Conservation (phyloP, 1,140 invertebrate species). For the Cryptotermes secundus region DNA sequence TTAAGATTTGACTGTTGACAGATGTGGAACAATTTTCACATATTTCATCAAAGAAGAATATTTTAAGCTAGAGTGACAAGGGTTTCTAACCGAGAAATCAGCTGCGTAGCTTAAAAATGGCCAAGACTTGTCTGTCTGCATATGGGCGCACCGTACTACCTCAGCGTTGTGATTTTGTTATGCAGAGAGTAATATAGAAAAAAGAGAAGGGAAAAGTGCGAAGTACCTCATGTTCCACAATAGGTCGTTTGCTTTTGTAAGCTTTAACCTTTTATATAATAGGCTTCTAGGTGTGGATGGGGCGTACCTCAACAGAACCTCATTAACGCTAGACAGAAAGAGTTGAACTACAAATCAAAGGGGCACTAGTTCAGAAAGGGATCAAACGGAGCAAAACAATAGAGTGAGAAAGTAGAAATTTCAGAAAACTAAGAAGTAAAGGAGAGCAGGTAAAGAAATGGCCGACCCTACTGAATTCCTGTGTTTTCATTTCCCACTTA, state of each 20-base stretch:
- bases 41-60: too few species aligned
- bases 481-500: too few species aligned
- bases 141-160: too few species aligned
- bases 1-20: too few species aligned
- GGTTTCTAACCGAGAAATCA: too few species aligned
- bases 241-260: constrained; percentile 7
- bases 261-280: constrained; percentile 19
- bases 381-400: background rate
- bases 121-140: too few species aligned
- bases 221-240: background rate
- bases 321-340: background rate
- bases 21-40: too few species aligned
- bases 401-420: background rate
- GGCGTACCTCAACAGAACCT: background rate
- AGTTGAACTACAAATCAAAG: constrained; percentile 5
- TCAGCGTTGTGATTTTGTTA: too few species aligned
- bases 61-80: too few species aligned
- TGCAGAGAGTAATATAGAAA: background rate
- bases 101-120: too few species aligned
- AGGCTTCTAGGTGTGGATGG: background rate
- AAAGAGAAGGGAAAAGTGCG: background rate
- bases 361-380: background rate
- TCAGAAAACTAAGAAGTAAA: background rate
- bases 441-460: background rate
- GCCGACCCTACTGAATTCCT: background rate